Conservation (phyloP, 2,797 vertebrate species). For the Microcaecilia unicolor region DNA sequence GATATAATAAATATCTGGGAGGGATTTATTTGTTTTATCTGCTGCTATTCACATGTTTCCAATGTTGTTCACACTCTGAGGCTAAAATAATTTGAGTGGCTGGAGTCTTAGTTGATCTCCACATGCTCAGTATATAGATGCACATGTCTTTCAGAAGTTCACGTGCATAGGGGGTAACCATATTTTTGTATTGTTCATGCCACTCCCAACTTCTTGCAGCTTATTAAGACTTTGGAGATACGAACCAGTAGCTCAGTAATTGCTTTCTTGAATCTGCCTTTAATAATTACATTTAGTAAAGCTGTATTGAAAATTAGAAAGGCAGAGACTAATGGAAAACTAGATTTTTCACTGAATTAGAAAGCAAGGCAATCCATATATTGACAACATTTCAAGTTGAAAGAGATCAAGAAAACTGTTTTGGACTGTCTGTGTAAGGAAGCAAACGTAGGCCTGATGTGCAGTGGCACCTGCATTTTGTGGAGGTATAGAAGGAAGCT, state of each 20-base stretch:
- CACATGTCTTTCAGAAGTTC: too few relatives aligned
- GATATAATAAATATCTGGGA: too few relatives aligned
- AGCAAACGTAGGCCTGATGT: conserved; percentile 76
- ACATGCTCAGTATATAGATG: too few relatives aligned
- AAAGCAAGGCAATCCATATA: conserved; percentile 91
- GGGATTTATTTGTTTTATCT: too few relatives aligned
- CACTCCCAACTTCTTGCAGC: too few relatives aligned
- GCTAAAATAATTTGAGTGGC: too few relatives aligned
- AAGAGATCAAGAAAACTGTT: conserved; percentile 94
- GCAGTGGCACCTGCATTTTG: conserved; percentile 58
- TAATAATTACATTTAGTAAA: conserved; percentile 95
- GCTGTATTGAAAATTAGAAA: conserved; percentile 72
- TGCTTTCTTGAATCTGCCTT: conserved; percentile 98
- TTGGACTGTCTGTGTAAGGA: conserved; percentile 77
- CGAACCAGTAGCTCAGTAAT: conserved; percentile 85
- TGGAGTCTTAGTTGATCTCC: too few relatives aligned
- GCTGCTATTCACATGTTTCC: too few relatives aligned
- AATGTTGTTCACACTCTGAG: too few relatives aligned
- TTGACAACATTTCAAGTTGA: conserved; percentile 94
- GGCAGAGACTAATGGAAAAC: conserved; percentile 98
- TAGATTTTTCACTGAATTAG: conserved; percentile 98
- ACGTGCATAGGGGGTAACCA: too few relatives aligned
- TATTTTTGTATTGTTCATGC: too few relatives aligned
- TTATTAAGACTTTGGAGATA: conserved; percentile 97
- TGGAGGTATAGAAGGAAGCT: conserved; percentile 64